Evolutionary conservation across 2,888 invertebrate species (phyloP).

Genomic region (Mylabris sibirica): DNA sequence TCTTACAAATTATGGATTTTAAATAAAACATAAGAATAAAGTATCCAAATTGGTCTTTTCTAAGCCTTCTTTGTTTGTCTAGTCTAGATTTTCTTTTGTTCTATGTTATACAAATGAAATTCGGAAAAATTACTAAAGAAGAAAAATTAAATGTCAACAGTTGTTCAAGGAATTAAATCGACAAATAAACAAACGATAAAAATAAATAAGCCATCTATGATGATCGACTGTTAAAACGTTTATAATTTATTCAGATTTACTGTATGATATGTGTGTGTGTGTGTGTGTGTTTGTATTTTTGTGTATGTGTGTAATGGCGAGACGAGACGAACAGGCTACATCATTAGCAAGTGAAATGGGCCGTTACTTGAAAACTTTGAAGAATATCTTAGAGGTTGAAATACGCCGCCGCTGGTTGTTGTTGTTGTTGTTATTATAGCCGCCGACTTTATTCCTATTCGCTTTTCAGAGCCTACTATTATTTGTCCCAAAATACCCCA

Average conservation of each 20-base stretch:
- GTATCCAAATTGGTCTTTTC: neutral
- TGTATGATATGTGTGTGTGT: neutral
- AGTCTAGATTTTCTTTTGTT: neutral
- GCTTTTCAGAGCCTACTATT: neutral
- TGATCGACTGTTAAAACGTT: slow-evolving; percentile 4
- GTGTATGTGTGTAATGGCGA: slow-evolving; percentile 35
- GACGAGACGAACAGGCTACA: slow-evolving; percentile 55
- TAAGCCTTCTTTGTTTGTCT: neutral
- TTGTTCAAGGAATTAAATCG: no score
- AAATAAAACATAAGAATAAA: no score
- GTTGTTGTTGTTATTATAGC: neutral
- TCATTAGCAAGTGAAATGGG: slow-evolving; percentile 58
- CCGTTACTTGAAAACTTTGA: slow-evolving; percentile 43
- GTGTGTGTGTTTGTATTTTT: neutral
- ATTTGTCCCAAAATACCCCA: neutral
- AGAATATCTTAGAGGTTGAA: slow-evolving; percentile 40
- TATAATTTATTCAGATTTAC: neutral
- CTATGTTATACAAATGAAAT: neutral
- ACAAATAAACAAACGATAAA: slow-evolving; percentile 1
- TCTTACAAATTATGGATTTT: neutral
- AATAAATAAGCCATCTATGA: neutral
- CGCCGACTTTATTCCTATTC: neutral
- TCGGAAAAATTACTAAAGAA: neutral
- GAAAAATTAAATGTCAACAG: neutral
- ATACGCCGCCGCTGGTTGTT: slow-evolving; percentile 42